phyloP scores from a whole-genome alignment of 53 echinoderm and acorn worm species.

The Apostichopus leukothele region DNA sequence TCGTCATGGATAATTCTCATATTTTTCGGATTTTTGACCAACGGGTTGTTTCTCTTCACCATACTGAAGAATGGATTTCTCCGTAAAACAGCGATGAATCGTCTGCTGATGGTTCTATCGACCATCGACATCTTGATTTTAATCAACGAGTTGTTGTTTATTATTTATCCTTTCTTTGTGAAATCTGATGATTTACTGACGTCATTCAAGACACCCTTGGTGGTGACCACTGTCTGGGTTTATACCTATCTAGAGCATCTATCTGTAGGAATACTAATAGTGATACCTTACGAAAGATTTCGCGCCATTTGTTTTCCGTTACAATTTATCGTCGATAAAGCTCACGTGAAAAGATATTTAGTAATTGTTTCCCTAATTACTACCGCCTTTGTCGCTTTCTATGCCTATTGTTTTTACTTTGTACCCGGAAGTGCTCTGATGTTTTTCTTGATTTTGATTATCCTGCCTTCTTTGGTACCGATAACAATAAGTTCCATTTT shows the following conservation, averaged over 20 bases:
- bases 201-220: conserved; percentile 3
- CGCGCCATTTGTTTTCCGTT: conserved; percentile 18
- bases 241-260: background rate
- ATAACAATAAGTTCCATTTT: background rate
- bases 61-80: background rate
- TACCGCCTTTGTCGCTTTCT: background rate
- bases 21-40: conserved; percentile 15
- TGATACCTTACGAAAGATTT: conserved; percentile 23
- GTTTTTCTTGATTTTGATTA: background rate
- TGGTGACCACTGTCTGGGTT: conserved; percentile 26
- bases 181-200: background rate
- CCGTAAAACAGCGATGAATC: conserved; percentile 20
- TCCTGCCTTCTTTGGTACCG: conserved; percentile 1
- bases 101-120: conserved; percentile 23
- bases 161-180: background rate
- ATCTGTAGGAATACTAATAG: background rate
- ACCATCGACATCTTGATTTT: conserved; percentile 10
- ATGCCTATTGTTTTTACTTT: conserved; percentile 11
- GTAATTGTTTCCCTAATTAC: background rate
- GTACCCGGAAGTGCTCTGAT: background rate
- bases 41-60: conserved; percentile 3
- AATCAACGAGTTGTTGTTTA: conserved; percentile 15
- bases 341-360: background rate
- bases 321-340: too few species aligned
- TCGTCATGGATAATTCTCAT: conserved; percentile 19